Evolutionary conservation across 2,113 vertebrate species (phyloP), one percentile per base, ranked within the genome.

Genomic region (Spheniscus mendiculus): DNA sequence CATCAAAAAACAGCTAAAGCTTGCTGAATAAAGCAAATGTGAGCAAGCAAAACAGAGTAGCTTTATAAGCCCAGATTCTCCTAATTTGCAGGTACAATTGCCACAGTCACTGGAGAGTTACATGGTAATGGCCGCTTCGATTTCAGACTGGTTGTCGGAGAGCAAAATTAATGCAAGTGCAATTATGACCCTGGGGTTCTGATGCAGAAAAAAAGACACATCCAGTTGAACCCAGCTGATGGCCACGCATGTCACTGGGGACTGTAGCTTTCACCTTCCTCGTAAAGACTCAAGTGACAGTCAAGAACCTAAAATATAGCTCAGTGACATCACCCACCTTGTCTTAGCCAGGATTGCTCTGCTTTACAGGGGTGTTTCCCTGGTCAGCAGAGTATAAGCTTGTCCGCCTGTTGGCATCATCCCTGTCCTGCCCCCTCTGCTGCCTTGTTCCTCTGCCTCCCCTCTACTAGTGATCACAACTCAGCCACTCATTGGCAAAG

Each of bases 401-500:
- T 44, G 44, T 61, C 62, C 2, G 0, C 25, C 26, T 66, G 7
- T 26, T 76, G 13, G 15, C 55, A 45, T 42, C 32, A 76, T 14
- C 36, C 19, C 25, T 79, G 36, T 77, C 21, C 26, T 80, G 21
- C 16, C 10, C 11, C 4, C 12, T 50, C n/a, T 71, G 47, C 50
- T 63, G 42, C 71, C 63, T 86, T 79, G n/a, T 44, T 59, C 38
- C 19, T 78, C 72, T 65, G 29, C 20, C 40, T 84, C 15, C n/a
- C 12, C 22, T 71, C 59, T 76, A 40, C 70, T 77, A n/a, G 15
- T 12, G 36, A 50, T 61, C 61, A 59, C 50, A 55, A 23, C 50
- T 70, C n/a, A 53, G 27, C 3, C 10, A 22, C 10, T 69, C 2
- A 0, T 58, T 2, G 2, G 20, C 49, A 44, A 84, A 91, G 61